Base-by-base conservation (phyloP, 2,888 invertebrate species). In the Pseudococcus viburni region DNA sequence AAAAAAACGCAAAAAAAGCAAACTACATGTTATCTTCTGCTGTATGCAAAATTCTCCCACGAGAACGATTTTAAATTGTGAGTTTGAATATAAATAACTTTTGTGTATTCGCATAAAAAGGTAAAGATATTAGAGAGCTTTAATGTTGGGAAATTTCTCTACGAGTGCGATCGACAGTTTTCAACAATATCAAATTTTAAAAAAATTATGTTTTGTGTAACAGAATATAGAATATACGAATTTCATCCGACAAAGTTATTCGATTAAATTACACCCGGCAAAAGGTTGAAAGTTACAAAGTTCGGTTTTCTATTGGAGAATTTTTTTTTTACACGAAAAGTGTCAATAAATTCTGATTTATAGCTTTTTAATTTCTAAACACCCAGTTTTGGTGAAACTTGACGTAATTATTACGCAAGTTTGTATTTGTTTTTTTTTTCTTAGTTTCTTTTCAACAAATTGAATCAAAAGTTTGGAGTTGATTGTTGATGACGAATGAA, bases 41-140 rank as follows among this genome's bases (percentile, higher is more conserved):
- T 77, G 39, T 33, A 77, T 77, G 39, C 77, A 39, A 77, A 77
- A 77, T 77, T 77, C 15, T 33, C 77, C 77, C 39, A 26, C 77
- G 77, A 33, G 77, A 39, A 77, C 77, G 77, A 77, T 77, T 77
- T 77, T 12, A 77, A 33, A 77, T 77, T 77, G 77, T 15, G 39
- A 39, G 39, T 39, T 77, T 77, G 77, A 77, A 77, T 77, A 39
- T 77, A 77, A 77, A 77, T 77, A 77, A 77, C 77, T 77, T 39
- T 26, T 26, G 77, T 39, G 39, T 77, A 33, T 77, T 77, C 17
- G 26, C 22, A 22, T 22, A 64, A 77, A 64, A 77, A 77, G 77
- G 77, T 77, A 77, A 39, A 77, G 77, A 77, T 77, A 77, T 77
- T 77, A 77, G 39, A 77, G 39, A 77, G 77, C 77, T 77, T 77